phyloP scores from a whole-genome alignment of 1,140 invertebrate species.

The Hirudo medicinalis region DNA sequence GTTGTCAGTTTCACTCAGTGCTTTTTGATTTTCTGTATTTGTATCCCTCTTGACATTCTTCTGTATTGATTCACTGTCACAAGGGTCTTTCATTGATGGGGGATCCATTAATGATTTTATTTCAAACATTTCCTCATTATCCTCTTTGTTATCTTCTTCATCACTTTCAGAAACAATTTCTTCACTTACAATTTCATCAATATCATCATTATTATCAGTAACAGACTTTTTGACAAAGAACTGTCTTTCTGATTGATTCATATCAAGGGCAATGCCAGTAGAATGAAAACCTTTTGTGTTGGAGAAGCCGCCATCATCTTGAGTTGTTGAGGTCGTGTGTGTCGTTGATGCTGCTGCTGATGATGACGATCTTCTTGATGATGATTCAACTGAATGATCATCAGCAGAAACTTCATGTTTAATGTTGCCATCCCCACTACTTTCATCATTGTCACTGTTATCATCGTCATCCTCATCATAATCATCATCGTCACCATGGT shows the following conservation, averaged over 20 bases:
- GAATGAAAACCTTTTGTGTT: slow-evolving; percentile 60
- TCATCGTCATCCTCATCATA: not conserved
- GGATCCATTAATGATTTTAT: no score
- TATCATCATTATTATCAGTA: not conserved
- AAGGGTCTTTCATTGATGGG: no score
- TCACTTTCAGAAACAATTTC: slow-evolving; percentile 1
- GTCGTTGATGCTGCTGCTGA: slow-evolving; percentile 52
- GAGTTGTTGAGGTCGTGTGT: no score
- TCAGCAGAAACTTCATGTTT: not conserved
- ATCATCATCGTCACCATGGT: not conserved
- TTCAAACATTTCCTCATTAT: not conserved
- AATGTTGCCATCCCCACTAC: not conserved
- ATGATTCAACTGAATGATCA: slow-evolving; percentile 3
- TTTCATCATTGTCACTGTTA: not conserved
- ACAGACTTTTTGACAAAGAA: not conserved
- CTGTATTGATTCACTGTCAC: no score
- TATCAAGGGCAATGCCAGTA: slow-evolving; percentile 46
- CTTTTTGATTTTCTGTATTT: no score
- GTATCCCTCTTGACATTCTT: no score
- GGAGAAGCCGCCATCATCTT: slow-evolving; percentile 55
- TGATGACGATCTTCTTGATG: not conserved
- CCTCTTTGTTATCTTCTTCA: slow-evolving; percentile 1
- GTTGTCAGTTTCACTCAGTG: no score
- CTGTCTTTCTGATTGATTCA: not conserved
- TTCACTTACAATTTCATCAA: slow-evolving; percentile 10